These are phyloP conservation scores for Eublepharis macularius DNA, from an alignment of 2,113 vertebrate genomes.

Conservation along the genomic window DNA sequence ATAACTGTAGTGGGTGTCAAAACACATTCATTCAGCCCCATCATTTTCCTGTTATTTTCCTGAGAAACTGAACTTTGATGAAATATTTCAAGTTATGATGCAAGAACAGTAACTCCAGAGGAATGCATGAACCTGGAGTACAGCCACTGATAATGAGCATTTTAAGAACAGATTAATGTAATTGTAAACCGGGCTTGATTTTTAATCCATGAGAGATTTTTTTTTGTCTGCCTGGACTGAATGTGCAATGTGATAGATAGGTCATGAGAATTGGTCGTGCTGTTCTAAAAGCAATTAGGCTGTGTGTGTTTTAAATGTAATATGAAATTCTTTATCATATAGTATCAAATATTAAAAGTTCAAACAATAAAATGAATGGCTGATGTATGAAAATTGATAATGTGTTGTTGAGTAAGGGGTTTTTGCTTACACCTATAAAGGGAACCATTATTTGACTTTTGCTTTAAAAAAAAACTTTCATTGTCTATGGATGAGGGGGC, in stretches of 20 bases:
- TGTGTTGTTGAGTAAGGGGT: too few species aligned
- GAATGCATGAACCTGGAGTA: conserved; percentile 47
- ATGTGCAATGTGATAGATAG: background rate
- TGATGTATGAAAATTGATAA: too few species aligned
- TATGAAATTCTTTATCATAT: background rate
- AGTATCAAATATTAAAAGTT: background rate
- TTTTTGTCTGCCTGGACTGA: background rate
- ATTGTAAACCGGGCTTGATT: conserved; percentile 1
- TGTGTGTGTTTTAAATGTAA: too few species aligned
- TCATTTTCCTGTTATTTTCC: conserved; percentile 45
- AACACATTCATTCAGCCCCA: background rate
- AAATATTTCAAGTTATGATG: conserved; percentile 47
- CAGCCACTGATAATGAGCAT: background rate
- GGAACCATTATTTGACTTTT: too few species aligned
- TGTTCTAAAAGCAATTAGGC: background rate
- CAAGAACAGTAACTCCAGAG: conserved; percentile 16
- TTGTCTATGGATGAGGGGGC: too few species aligned
- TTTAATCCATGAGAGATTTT: background rate
- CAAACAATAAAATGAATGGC: background rate
- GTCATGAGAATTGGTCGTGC: background rate
- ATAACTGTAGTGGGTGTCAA: conserved; percentile 14
- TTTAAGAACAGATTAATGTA: background rate
- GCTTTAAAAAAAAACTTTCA: too few species aligned
- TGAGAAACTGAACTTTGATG: conserved; percentile 11
- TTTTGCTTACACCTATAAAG: too few species aligned